Conservation (phyloP, 2,888 invertebrate genomes). For the Eupithecia subfuscata region DNA sequence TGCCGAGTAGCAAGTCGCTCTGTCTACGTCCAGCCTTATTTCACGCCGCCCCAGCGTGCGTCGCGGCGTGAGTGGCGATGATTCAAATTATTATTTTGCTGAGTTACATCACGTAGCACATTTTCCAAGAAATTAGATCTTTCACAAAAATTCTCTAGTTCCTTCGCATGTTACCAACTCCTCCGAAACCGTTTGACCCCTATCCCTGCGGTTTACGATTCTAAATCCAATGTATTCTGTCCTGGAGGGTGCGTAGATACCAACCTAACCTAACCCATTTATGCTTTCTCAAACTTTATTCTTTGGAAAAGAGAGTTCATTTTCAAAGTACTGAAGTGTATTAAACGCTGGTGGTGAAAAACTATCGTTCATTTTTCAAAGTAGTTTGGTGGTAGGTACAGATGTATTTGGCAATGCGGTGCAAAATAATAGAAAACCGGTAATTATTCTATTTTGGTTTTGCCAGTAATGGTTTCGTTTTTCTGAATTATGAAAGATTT, state of each 20-base stretch:
- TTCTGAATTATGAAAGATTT: background rate
- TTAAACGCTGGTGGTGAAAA: slow-evolving; percentile 39
- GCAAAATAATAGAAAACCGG: slow-evolving; percentile 50
- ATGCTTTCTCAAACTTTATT: slow-evolving; percentile 10
- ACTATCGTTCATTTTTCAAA: slow-evolving; percentile 64
- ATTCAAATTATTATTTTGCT: slow-evolving; percentile 72
- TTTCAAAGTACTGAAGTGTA: background rate
- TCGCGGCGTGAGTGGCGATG: slow-evolving; percentile 51
- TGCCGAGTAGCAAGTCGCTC: background rate
- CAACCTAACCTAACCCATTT: slow-evolving; percentile 32
- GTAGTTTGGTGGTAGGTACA: slow-evolving; percentile 52
- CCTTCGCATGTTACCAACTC: slow-evolving; percentile 30
- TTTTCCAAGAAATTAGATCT: slow-evolving; percentile 75
- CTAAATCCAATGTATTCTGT: slow-evolving; percentile 13
- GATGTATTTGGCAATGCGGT: slow-evolving; percentile 51
- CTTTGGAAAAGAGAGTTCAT: accelerated
- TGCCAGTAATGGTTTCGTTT: slow-evolving; percentile 32
- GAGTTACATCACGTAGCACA: slow-evolving; percentile 73
- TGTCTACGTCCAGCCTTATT: slow-evolving; percentile 42
- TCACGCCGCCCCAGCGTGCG: slow-evolving; percentile 41
- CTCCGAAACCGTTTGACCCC: background rate
- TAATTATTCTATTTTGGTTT: slow-evolving; percentile 35
- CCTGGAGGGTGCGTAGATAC: slow-evolving; percentile 45
- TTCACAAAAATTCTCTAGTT: slow-evolving; percentile 59
- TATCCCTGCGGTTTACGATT: slow-evolving; percentile 12